phyloP scores from a whole-genome alignment of 2,113 vertebrate species.

The Psittacus erithacus region DNA sequence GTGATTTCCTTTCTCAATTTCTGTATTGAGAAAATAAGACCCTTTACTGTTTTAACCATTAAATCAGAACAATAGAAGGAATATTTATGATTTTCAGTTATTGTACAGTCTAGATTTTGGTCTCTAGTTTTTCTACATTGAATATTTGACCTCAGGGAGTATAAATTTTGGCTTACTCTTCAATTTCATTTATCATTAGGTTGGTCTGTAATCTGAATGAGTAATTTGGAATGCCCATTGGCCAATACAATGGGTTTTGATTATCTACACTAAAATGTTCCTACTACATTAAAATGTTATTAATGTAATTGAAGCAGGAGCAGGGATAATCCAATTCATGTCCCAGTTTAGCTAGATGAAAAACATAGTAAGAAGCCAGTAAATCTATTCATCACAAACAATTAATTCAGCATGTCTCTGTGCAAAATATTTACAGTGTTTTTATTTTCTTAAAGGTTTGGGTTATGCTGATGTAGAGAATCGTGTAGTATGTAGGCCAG shows the following conservation, averaged over 20 bases:
- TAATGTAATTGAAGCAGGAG: background rate
- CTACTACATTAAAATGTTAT: background rate
- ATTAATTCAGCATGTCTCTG: background rate
- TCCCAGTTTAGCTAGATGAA: background rate
- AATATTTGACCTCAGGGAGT: background rate
- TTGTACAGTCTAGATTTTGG: background rate
- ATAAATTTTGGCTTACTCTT: background rate
- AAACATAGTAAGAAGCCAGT: background rate
- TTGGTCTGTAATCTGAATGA: background rate
- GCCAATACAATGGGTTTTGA: background rate
- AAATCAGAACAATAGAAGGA: background rate
- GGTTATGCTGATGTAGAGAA: conserved; percentile 96
- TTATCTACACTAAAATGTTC: background rate
- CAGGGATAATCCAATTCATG: background rate
- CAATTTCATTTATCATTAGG: background rate
- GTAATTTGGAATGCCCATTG: background rate
- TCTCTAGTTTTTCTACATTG: background rate
- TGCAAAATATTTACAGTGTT: background rate
- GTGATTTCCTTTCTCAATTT: background rate
- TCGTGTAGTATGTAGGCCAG: conserved; percentile 84
- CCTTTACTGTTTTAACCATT: background rate
- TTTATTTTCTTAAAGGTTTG: conserved; percentile 76
- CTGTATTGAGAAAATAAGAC: background rate
- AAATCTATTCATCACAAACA: background rate
- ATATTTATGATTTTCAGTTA: background rate